A percentile compares a stretch with the other conserved stretches of the same genome.
Evolutionary conservation across 2,888 invertebrate species (phyloP).

Genomic region (Xylophagus ater): DNA sequence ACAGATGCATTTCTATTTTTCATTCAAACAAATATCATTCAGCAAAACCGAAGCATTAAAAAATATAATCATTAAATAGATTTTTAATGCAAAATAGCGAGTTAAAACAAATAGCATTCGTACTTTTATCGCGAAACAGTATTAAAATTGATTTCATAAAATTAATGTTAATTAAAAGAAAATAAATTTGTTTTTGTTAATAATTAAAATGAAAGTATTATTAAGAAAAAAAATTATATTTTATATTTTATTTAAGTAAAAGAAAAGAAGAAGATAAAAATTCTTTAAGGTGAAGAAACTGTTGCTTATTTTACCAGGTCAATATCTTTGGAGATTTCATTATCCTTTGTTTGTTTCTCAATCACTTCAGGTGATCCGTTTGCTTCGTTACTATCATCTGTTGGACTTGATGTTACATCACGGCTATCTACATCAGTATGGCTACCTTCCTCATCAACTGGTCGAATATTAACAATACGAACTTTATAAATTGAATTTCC

Average conservation of each 20-base stretch:
- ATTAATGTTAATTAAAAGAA: conserved; percentile 2
- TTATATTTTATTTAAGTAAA: conserved; percentile 37
- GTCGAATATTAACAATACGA: conserved; percentile 43
- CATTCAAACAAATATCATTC: no score
- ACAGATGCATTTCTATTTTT: no score
- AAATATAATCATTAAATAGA: no score
- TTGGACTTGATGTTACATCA: neutral
- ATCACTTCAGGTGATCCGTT: conserved; percentile 1
- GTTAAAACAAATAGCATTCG: no score
- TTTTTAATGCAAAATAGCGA: no score
- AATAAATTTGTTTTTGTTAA: conserved; percentile 1
- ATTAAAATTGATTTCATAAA: conserved; percentile 2
- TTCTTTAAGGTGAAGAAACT: no score
- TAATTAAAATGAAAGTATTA: neutral
- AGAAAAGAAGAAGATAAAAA: no score
- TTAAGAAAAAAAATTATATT: conserved; percentile 11
- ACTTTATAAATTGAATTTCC: conserved; percentile 38
- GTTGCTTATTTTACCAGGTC: conserved; percentile 18
- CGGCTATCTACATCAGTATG: neutral
- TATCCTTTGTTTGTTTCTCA: conserved; percentile 26
- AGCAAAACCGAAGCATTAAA: no score
- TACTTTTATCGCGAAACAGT: no score
- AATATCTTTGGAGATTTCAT: conserved; percentile 31
- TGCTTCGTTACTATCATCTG: neutral
- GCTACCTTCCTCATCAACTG: conserved; percentile 27